These are phyloP conservation scores for Peromyscus melanophrys DNA, from an alignment of 2,797 vertebrate species.

Conservation along the genomic window DNA sequence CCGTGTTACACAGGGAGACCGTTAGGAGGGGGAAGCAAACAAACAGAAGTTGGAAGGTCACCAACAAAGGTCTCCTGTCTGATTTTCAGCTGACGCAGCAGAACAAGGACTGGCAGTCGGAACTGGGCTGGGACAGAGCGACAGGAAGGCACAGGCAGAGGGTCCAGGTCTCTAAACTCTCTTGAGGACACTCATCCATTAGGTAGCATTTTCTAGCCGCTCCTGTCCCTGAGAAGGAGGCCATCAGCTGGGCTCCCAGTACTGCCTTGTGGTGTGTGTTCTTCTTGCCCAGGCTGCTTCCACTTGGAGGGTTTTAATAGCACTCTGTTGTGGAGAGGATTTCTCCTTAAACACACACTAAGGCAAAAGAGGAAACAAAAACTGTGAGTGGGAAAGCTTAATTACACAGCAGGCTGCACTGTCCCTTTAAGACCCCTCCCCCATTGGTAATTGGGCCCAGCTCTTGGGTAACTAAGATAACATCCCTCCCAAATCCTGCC, in stretches of 20 bases:
- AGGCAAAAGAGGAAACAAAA: background rate
- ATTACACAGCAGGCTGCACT: background rate
- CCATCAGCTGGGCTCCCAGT: rapidly evolving
- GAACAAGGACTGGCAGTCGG: background rate
- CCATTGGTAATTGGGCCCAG: background rate
- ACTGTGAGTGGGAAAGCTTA: background rate
- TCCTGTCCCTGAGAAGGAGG: background rate
- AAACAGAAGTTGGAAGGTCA: background rate
- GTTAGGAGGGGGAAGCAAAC: background rate
- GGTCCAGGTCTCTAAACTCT: background rate
- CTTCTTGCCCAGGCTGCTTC: constrained; percentile 10
- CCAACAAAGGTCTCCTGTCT: background rate
- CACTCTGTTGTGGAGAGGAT: background rate
- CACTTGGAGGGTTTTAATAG: background rate
- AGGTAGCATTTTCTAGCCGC: background rate
- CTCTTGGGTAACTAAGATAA: constrained; percentile 55
- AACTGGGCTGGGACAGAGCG: rapidly evolving
- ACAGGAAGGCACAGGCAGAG: background rate
- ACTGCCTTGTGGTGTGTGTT: background rate
- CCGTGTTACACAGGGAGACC: background rate
- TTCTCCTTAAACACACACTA: constrained; percentile 40
- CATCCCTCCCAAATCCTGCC: constrained; percentile 49
- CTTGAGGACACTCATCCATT: background rate
- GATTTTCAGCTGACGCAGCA: background rate
- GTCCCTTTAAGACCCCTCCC: constrained; percentile 57